A percentile compares a stretch with the other conserved stretches of the same genome.
Evolutionary conservation across 2,888 invertebrate genomes (phyloP).

Genomic region (Herminia tarsipennalis): DNA sequence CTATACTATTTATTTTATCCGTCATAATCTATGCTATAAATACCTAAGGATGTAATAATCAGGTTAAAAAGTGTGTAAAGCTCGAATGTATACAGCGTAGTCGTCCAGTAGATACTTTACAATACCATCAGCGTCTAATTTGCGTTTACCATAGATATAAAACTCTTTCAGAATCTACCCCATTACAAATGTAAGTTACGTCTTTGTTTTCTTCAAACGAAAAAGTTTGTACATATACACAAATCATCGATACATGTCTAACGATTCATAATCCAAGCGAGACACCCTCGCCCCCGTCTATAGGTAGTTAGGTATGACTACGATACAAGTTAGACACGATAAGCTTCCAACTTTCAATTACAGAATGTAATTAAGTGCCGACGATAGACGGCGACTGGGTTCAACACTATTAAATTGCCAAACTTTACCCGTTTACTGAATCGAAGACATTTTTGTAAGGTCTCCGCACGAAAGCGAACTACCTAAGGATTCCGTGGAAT

Average conservation of each 20-base stretch:
- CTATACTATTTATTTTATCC: too few relatives aligned
- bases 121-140: too few relatives aligned
- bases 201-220: conserved; percentile 16
- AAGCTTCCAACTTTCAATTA: conserved; percentile 76
- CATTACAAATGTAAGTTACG: conserved; percentile 10
- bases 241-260: conserved; percentile 32
- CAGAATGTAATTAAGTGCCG: conserved; percentile 74
- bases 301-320: conserved; percentile 25
- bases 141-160: not conserved
- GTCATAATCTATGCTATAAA: too few relatives aligned
- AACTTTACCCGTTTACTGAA: conserved; percentile 69
- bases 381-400: conserved; percentile 60
- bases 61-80: too few relatives aligned
- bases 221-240: conserved; percentile 28
- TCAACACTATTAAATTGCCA: conserved; percentile 74
- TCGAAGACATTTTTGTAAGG: conserved; percentile 67
- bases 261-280: conserved; percentile 27
- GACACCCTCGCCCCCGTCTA: conserved; percentile 15
- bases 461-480: conserved; percentile 36
- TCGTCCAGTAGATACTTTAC: too few relatives aligned
- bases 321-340: conserved; percentile 55
- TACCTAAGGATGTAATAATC: too few relatives aligned
- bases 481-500: conserved; percentile 34
- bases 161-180: not conserved
- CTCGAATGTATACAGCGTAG: too few relatives aligned